Percentiles rank a stretch among this genome's conserved stretches.
Evolutionary conservation across 2,113 vertebrate genomes (phyloP).

Genomic region (Protomyctophum bolini): DNA sequence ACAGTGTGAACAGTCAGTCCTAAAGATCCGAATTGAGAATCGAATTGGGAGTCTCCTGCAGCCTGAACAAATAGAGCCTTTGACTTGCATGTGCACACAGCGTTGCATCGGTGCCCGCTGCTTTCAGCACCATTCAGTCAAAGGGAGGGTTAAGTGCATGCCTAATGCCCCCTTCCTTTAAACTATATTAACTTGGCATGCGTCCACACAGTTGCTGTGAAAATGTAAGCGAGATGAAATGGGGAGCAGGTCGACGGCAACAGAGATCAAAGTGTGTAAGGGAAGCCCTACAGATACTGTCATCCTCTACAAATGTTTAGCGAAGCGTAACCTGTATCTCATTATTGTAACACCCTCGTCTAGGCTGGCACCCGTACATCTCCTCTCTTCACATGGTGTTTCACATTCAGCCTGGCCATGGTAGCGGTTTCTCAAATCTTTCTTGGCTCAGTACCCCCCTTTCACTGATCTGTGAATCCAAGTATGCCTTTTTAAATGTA

Average conservation of each 20-base stretch:
- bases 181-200: slow-evolving; percentile 58
- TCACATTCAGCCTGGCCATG: slow-evolving; percentile 8
- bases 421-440: neutral
- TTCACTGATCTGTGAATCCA: too few species aligned
- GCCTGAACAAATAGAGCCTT: neutral
- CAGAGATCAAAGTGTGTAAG: slow-evolving; percentile 69
- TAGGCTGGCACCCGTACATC: slow-evolving; percentile 31
- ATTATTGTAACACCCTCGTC: slow-evolving; percentile 56
- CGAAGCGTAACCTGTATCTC: slow-evolving; percentile 65
- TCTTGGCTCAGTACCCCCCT: too few species aligned
- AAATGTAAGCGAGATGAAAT: slow-evolving; percentile 59
- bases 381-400: slow-evolving; percentile 31
- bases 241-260: slow-evolving; percentile 64
- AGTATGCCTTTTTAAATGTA: too few species aligned
- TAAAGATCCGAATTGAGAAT: too few species aligned
- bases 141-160: slow-evolving; percentile 34
- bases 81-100: neutral
- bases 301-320: slow-evolving; percentile 73
- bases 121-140: slow-evolving; percentile 30
- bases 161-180: slow-evolving; percentile 44
- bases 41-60: neutral
- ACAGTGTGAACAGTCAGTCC: too few species aligned
- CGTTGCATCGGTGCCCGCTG: slow-evolving; percentile 19
- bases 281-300: slow-evolving; percentile 69
- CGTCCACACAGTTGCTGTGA: slow-evolving; percentile 39